Percentiles rank a stretch among this genome's conserved stretches.
These are phyloP conservation scores for Ciconia maguari DNA, from an alignment of 2,113 vertebrate genomes.

Conservation along the genomic window DNA sequence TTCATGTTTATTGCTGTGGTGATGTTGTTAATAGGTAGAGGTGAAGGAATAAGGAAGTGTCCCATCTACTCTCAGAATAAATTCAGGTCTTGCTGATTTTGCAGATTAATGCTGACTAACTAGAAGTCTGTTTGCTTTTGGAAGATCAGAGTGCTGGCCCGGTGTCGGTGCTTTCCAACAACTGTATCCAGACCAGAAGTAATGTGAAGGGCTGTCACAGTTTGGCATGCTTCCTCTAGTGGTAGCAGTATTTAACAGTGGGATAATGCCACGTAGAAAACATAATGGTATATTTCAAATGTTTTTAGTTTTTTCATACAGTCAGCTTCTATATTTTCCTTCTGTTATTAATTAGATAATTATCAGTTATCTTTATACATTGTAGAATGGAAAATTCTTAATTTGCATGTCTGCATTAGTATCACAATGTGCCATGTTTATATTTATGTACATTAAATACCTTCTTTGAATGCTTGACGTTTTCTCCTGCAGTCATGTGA, in stretches of 20 bases:
- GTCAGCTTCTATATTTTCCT: background rate
- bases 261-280: background rate
- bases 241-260: background rate
- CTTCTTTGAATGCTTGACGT: background rate
- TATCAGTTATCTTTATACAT: background rate
- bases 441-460: background rate
- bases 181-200: background rate
- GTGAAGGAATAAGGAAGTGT: background rate
- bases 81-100: background rate
- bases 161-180: background rate
- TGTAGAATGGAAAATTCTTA: background rate
- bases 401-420: background rate
- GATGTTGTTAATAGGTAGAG: background rate
- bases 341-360: background rate
- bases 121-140: background rate
- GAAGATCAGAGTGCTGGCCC: background rate
- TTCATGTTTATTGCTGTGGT: background rate
- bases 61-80: background rate
- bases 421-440: accelerated
- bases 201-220: background rate
- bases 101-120: background rate
- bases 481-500: background rate
- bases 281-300: accelerated
- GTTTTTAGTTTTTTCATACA: background rate
- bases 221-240: background rate